Conservation (phyloP, 2,113 vertebrate genomes). For the Xenopus laevis region DNA sequence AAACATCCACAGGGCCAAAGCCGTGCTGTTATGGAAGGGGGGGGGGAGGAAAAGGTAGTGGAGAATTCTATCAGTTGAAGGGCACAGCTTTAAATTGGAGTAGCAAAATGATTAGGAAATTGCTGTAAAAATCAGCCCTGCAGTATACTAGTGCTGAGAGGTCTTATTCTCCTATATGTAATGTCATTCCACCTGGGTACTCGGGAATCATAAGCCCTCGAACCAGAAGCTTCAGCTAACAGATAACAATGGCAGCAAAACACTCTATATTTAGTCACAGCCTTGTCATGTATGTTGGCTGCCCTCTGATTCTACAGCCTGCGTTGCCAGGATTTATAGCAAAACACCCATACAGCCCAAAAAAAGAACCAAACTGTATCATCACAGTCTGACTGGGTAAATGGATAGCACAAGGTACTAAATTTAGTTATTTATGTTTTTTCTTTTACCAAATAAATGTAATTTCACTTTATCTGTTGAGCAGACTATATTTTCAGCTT, state of each 20-base stretch:
- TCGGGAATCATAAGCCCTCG: conserved; percentile 29
- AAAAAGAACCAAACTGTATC: not conserved
- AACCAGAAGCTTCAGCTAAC: conserved; percentile 21
- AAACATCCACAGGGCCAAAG: conserved; percentile 59
- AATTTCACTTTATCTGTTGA: too few species aligned
- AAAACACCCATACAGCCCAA: not conserved
- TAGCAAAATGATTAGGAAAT: conserved; percentile 45
- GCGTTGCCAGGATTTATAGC: conserved; percentile 27
- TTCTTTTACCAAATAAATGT: too few species aligned
- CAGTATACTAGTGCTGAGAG: conserved; percentile 33
- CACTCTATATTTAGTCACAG: conserved; percentile 37
- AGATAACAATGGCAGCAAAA: conserved; percentile 21
- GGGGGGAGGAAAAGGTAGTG: conserved; percentile 10
- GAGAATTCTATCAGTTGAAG: conserved; percentile 52
- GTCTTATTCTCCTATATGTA: conserved; percentile 29
- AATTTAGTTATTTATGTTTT: too few species aligned
- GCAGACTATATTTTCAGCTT: too few species aligned
- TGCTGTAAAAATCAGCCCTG: conserved; percentile 44
- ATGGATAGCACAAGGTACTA: too few species aligned
- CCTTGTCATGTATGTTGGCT: conserved; percentile 23
- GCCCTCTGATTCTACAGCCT: not conserved
- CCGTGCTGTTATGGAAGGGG: conserved; percentile 39
- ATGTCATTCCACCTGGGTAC: conserved; percentile 29
- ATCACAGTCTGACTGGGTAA: too few species aligned
- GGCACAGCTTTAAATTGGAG: conserved; percentile 56